Evolutionary conservation across 2,888 invertebrate genomes (phyloP).

Genomic region (Tromatobia lineatoria): DNA sequence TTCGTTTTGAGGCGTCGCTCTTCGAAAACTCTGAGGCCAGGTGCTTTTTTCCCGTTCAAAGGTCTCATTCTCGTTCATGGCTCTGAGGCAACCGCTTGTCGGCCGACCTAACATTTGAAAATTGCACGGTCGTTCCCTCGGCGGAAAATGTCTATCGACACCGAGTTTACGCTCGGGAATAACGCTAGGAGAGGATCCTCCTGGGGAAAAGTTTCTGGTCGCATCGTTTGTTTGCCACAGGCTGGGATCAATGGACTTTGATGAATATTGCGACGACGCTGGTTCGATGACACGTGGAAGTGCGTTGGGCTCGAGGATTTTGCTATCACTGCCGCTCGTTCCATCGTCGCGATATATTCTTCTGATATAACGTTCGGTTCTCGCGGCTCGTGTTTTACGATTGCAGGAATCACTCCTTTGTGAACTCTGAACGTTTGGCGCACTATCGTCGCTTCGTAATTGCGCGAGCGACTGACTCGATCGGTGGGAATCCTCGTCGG

Average conservation of each 20-base stretch:
- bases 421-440: constrained; percentile 85
- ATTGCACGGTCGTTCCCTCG: background rate
- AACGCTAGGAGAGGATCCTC: constrained; percentile 4
- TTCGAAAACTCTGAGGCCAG: constrained; percentile 38
- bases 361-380: constrained; percentile 93
- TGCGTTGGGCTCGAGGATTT: background rate
- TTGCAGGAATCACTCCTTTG: constrained; percentile 88
- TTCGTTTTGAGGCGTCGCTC: constrained; percentile 2
- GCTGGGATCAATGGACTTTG: constrained; percentile 20
- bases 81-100: background rate
- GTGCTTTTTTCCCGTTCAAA: constrained; percentile 45
- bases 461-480: constrained; percentile 89
- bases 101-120: background rate
- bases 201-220: background rate
- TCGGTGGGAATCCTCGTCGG: constrained; percentile 88
- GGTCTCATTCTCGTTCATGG: constrained; percentile 41
- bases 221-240: background rate
- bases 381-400: constrained; percentile 90
- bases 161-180: background rate
- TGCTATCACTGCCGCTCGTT: constrained; percentile 54
- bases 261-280: background rate
- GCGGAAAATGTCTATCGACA: constrained; percentile 13
- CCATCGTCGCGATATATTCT: constrained; percentile 87
- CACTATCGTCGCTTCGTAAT: constrained; percentile 90
- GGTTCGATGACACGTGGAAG: background rate